Conservation (phyloP, 2,113 vertebrate genomes). For the Camelus bactrianus region DNA sequence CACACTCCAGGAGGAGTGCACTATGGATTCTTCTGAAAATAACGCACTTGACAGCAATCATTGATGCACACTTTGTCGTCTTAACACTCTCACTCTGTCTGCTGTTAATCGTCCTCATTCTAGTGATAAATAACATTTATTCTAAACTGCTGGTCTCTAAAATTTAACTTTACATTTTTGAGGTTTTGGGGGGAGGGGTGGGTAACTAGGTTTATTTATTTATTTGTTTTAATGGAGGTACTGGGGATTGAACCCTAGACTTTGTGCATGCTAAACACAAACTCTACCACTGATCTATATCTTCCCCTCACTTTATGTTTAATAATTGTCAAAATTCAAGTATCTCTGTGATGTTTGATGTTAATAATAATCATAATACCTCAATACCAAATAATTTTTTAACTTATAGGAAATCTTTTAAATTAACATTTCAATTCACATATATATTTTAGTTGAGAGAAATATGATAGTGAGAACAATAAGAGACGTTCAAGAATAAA, state of each 20-base stretch:
- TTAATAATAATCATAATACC: conserved; percentile 25
- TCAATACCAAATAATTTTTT: conserved; percentile 37
- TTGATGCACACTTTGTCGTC: neutral
- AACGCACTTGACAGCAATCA: neutral
- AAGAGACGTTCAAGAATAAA: conserved; percentile 53
- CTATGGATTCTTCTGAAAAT: neutral
- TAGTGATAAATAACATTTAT: neutral
- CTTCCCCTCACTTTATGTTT: conserved; percentile 2
- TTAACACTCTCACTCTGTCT: neutral
- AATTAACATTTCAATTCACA: conserved; percentile 13
- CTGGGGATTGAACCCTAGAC: no score
- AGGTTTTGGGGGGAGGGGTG: no score
- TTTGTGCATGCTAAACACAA: no score
- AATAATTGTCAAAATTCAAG: conserved; percentile 43
- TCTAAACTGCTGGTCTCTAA: conserved; percentile 18
- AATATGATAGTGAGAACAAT: neutral
- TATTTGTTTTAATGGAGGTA: no score
- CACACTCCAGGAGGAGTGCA: neutral
- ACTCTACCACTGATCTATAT: no score
- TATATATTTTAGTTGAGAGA: conserved; percentile 40
- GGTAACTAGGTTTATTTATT: no score
- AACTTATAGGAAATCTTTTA: neutral
- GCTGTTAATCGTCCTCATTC: conserved; percentile 27
- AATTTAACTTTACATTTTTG: conserved; percentile 30
- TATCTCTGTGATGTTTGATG: conserved; percentile 6